Conservation (phyloP, 2,797 vertebrate genomes). For the Microctenopoma steveboyesi region DNA sequence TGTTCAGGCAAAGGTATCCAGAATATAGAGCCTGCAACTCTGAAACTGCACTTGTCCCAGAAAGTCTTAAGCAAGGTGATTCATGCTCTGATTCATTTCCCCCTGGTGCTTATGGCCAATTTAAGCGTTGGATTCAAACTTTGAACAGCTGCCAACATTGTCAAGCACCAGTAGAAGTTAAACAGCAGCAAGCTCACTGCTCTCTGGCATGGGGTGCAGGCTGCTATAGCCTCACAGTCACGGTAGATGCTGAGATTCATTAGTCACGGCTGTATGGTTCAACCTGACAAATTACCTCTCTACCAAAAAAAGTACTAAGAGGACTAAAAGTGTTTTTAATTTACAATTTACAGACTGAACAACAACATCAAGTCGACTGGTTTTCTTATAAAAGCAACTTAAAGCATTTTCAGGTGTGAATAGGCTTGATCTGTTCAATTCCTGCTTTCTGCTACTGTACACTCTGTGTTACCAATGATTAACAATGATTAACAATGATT, state of each 20-base stretch:
- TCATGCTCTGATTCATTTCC: slow-evolving; percentile 60
- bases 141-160: slow-evolving; percentile 71
- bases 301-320: slow-evolving; percentile 41
- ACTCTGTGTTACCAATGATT: not conserved
- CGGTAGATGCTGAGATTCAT: slow-evolving; percentile 61
- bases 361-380: slow-evolving; percentile 12
- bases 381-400: not conserved
- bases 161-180: slow-evolving; percentile 69
- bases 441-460: slow-evolving; percentile 23
- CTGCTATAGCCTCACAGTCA: slow-evolving; percentile 54
- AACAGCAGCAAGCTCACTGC: slow-evolving; percentile 54
- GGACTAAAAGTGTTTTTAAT: slow-evolving; percentile 28
- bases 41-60: slow-evolving; percentile 41
- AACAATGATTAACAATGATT: not conserved
- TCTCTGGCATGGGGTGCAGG: slow-evolving; percentile 49
- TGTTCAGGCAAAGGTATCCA: slow-evolving; percentile 49
- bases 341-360: slow-evolving; percentile 17
- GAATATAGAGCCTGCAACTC: slow-evolving; percentile 42
- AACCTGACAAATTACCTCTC: slow-evolving; percentile 61
- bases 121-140: slow-evolving; percentile 59
- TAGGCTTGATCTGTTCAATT: slow-evolving; percentile 29
- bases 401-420: slow-evolving; percentile 17
- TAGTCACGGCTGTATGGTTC: slow-evolving; percentile 59
- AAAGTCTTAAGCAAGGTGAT: slow-evolving; percentile 54
- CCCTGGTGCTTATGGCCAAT: slow-evolving; percentile 27